Conservation (phyloP, 2,113 vertebrate genomes). For the Ptychochromis oligacanthus region DNA sequence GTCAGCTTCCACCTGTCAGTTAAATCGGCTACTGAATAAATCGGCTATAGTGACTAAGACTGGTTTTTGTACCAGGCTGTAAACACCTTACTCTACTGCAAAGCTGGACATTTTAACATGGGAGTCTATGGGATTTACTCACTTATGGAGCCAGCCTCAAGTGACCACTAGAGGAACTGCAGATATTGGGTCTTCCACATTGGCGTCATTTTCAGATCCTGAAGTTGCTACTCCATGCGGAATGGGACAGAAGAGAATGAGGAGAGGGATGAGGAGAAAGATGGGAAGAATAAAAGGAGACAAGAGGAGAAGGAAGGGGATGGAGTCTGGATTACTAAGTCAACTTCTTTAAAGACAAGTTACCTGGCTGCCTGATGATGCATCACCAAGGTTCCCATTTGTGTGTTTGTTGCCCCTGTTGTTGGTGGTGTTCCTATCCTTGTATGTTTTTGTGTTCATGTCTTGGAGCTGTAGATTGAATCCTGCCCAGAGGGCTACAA, state of each 20-base stretch:
- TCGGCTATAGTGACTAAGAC: neutral
- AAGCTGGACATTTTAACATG: too few species aligned
- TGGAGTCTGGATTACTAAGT: too few species aligned
- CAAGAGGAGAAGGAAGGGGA: too few species aligned
- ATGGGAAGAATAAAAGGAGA: neutral
- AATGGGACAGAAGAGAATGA: neutral
- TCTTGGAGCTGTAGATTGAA: constrained; percentile 59
- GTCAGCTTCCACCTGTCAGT: neutral
- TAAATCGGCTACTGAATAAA: too few species aligned
- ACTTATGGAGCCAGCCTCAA: neutral
- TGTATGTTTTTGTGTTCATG: constrained; percentile 16
- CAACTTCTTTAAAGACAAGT: neutral
- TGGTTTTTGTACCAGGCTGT: neutral
- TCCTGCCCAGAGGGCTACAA: constrained; percentile 43
- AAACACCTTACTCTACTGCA: too few species aligned
- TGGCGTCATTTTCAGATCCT: neutral
- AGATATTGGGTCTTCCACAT: neutral
- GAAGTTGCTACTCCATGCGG: neutral
- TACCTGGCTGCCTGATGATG: constrained; percentile 13
- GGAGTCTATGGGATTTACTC: neutral
- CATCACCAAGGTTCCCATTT: constrained; percentile 41
- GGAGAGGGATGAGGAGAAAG: too few species aligned
- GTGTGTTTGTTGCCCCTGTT: constrained; percentile 10
- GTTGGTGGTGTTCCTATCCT: neutral
- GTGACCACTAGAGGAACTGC: neutral